These are phyloP conservation scores for Stigmatopora argus DNA, from an alignment of 2,113 vertebrate species.

Conservation along the genomic window DNA sequence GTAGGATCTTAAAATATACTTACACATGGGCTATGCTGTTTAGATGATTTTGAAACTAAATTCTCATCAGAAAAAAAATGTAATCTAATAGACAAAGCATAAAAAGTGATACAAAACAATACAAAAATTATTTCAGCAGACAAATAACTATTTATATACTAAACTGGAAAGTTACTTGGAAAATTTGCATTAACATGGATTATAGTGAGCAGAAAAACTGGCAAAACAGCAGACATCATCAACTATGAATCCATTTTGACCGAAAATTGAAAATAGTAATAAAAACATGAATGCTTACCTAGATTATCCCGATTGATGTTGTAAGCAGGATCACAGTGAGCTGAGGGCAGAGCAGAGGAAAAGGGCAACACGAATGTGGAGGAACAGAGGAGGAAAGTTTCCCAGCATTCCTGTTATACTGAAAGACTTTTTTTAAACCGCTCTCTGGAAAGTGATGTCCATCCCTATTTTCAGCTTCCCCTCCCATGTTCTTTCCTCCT, in stretches of 20 bases:
- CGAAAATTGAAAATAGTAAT: neutral
- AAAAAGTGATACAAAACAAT: neutral
- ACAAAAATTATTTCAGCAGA: neutral
- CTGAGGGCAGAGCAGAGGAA: conserved; percentile 2
- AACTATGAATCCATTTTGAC: neutral
- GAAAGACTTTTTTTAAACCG: conserved; percentile 23
- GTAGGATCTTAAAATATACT: neutral
- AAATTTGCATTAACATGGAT: neutral
- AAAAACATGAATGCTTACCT: conserved; percentile 27
- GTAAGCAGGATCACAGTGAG: neutral
- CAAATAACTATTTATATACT: neutral
- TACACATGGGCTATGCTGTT: neutral
- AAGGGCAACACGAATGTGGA: conserved; percentile 28
- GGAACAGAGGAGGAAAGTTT: conserved; percentile 40
- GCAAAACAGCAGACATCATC: neutral
- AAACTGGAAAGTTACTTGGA: neutral
- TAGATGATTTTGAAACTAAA: neutral
- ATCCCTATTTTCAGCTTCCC: conserved; percentile 49
- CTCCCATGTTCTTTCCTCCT: conserved; percentile 45
- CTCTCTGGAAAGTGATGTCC: conserved; percentile 42
- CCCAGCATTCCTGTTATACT: conserved; percentile 33
- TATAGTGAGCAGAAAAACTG: neutral
- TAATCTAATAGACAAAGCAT: neutral
- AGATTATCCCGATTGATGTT: conserved; percentile 23
- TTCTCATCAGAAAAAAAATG: neutral